Percentiles rank a stretch among this genome's conserved stretches.
Conservation (phyloP, 2,797 vertebrate genomes). For the Sylvia borin region DNA sequence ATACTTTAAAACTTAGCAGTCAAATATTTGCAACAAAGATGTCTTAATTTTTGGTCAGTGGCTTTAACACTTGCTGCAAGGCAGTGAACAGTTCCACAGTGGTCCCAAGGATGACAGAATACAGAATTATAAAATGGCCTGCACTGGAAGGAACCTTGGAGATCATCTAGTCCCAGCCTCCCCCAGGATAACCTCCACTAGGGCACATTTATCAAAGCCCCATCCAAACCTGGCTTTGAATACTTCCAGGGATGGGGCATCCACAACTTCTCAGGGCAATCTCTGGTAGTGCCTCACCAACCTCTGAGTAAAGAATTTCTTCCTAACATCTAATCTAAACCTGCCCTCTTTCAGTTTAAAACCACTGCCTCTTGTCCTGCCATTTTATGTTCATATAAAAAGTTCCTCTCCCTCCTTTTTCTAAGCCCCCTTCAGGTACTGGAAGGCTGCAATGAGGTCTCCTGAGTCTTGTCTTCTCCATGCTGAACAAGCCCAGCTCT, state of each 20-base stretch:
- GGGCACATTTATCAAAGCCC: neutral
- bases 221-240: neutral
- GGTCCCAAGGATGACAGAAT: neutral
- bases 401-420: neutral
- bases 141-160: neutral
- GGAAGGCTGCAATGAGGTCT: neutral
- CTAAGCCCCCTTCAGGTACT: neutral
- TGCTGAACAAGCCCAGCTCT: neutral
- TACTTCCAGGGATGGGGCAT: neutral
- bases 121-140: neutral
- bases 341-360: neutral
- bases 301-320: neutral
- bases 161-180: neutral
- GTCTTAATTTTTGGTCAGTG: neutral
- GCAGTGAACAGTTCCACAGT: neutral
- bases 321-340: neutral
- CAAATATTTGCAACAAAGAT: neutral
- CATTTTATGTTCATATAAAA: neutral
- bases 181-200: neutral
- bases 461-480: neutral
- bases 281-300: neutral
- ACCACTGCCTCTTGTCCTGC: neutral
- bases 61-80: neutral
- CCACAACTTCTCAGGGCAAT: neutral
- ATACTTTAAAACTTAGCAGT: neutral